These are phyloP conservation scores for Tipula helvola DNA, from an alignment of 2,888 invertebrate genomes.

Conservation along the genomic window DNA sequence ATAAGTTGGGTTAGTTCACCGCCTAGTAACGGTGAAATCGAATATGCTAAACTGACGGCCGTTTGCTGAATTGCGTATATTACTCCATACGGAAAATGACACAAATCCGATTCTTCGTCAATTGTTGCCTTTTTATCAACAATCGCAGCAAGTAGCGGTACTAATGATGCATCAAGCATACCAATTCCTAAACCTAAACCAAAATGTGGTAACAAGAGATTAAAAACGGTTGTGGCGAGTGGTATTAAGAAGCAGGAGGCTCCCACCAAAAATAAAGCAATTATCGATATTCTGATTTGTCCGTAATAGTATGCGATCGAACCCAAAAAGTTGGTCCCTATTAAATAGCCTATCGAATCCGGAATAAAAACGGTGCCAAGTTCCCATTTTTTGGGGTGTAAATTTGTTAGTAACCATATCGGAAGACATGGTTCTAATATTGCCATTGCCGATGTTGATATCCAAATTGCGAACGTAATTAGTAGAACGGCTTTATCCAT, in stretches of 20 bases:
- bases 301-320: slow-evolving; percentile 49
- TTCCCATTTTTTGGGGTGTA: slow-evolving; percentile 37
- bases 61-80: slow-evolving; percentile 77
- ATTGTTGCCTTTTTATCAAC: slow-evolving; percentile 42
- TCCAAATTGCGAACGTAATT: slow-evolving; percentile 55
- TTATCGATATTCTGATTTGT: slow-evolving; percentile 48
- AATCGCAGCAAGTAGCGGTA: slow-evolving; percentile 61
- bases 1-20: slow-evolving; percentile 55
- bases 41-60: slow-evolving; percentile 69
- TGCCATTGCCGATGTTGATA: slow-evolving; percentile 71
- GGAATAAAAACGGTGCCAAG: slow-evolving; percentile 73
- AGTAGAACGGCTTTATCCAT: slow-evolving; percentile 50
- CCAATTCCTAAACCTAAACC: slow-evolving; percentile 69
- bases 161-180: slow-evolving; percentile 65
- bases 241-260: slow-evolving; percentile 51
- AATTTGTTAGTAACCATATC: slow-evolving; percentile 45
- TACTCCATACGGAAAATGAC: slow-evolving; percentile 47
- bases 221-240: slow-evolving; percentile 44
- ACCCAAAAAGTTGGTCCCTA: slow-evolving; percentile 71
- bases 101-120: slow-evolving; percentile 23
- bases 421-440: slow-evolving; percentile 73
- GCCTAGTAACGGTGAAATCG: slow-evolving; percentile 61
- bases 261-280: slow-evolving; percentile 50
- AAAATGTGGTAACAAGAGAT: slow-evolving; percentile 63
- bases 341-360: slow-evolving; percentile 69